A percentile compares a stretch with the other conserved stretches of the same genome.
Conservation (phyloP, 1,140 invertebrate genomes). For the Trichoplusia ni region DNA sequence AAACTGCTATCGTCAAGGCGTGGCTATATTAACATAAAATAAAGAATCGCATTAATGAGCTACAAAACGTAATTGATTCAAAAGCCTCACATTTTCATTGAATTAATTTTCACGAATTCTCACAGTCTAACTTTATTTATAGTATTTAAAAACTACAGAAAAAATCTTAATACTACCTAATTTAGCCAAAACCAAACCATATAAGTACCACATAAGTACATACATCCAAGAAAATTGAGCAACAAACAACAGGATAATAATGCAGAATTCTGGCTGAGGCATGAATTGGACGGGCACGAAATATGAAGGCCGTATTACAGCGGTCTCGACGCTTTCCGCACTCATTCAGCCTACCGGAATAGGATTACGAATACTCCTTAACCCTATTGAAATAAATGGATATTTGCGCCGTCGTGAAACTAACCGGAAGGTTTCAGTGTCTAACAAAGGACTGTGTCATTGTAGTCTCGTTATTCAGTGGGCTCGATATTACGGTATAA, state of each 20-base stretch:
- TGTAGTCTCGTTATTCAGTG: no score
- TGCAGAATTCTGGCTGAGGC: neutral
- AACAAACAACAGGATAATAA: neutral
- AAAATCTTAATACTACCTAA: neutral
- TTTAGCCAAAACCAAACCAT: neutral
- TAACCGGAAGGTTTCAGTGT: neutral
- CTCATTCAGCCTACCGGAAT: neutral
- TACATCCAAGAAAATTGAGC: neutral
- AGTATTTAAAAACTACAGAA: no score
- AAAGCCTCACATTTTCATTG: no score
- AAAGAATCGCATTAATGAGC: no score
- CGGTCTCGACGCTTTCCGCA: conserved; percentile 12
- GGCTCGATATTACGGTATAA: no score
- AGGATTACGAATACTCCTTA: conserved; percentile 21
- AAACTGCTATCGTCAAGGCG: no score
- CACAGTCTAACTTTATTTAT: no score
- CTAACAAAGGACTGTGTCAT: neutral
- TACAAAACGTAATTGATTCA: no score
- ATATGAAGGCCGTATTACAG: conserved; percentile 14
- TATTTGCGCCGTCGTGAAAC: conserved; percentile 18
- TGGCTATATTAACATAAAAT: no score
- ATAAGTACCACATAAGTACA: neutral
- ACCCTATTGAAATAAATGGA: conserved; percentile 27
- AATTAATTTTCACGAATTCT: no score
- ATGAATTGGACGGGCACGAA: conserved; percentile 10